Evolutionary conservation across 2,797 vertebrate species (phyloP).

Genomic region (Acanthurus tractus): DNA sequence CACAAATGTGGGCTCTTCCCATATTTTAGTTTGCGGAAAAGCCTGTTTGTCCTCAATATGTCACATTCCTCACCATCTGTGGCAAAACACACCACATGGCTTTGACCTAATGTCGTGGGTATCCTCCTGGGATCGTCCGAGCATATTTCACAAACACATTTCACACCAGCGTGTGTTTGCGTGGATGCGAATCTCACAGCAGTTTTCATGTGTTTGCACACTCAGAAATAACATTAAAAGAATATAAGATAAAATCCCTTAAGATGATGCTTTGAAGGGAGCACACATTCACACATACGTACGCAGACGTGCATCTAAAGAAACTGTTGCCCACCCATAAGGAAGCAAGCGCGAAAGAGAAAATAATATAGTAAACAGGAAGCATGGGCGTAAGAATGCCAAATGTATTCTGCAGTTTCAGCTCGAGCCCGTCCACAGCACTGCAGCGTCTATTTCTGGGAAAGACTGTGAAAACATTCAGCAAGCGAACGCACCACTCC

Average conservation of each 20-base stretch:
- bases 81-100: conserved; percentile 76
- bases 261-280: conserved; percentile 5
- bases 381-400: conserved; percentile 79
- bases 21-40: conserved; percentile 82
- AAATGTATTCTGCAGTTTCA: conserved; percentile 78
- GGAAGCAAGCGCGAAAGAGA: conserved; percentile 70
- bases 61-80: conserved; percentile 78
- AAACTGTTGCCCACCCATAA: conserved; percentile 54
- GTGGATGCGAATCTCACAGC: conserved; percentile 30
- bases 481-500: conserved; percentile 31
- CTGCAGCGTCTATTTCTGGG: conserved; percentile 78
- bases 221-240: background rate
- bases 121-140: conserved; percentile 64
- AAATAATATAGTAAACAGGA: conserved; percentile 85
- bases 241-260: background rate
- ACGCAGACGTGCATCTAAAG: conserved; percentile 53
- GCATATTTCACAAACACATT: conserved; percentile 55
- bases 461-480: conserved; percentile 66
- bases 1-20: conserved; percentile 75
- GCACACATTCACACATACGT: conserved; percentile 1
- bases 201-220: background rate
- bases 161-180: conserved; percentile 43
- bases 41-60: conserved; percentile 81
- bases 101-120: conserved; percentile 81
- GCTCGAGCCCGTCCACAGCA: conserved; percentile 70